These are phyloP conservation scores for Leptoteleia sp. DNA, from an alignment of 1,140 invertebrate species.

Conservation along the genomic window DNA sequence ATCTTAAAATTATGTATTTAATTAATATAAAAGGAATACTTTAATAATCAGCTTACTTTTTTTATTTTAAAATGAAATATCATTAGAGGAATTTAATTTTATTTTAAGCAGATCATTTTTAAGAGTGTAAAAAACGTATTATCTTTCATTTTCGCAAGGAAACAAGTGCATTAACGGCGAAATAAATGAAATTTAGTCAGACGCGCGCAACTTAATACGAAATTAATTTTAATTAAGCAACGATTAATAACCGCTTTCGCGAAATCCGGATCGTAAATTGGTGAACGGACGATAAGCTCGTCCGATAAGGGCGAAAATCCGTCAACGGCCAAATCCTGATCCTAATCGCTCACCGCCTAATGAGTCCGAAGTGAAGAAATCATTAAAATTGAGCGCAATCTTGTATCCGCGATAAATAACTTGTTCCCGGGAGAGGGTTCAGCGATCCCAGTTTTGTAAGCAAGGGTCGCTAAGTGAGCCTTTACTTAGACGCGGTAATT, in stretches of 20 bases:
- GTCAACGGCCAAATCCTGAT: slow-evolving; percentile 9
- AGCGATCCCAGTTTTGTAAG: slow-evolving; percentile 55
- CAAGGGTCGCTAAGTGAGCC: slow-evolving; percentile 57
- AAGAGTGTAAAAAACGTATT: no score
- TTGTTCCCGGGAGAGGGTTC: slow-evolving; percentile 57
- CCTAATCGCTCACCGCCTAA: slow-evolving; percentile 21
- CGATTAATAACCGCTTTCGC: neutral
- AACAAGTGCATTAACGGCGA: no score
- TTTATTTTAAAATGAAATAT: no score
- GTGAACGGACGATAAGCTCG: neutral
- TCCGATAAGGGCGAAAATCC: neutral
- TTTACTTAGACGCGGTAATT: slow-evolving; percentile 61
- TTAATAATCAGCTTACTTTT: no score
- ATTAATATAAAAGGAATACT: no score
- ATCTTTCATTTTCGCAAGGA: no score
- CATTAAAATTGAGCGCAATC: slow-evolving; percentile 39
- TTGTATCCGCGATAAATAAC: slow-evolving; percentile 39
- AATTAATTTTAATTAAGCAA: no score
- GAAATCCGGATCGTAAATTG: slow-evolving; percentile 4
- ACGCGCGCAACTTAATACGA: no score
- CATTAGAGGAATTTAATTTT: no score
- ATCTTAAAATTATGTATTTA: no score
- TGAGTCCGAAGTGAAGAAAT: slow-evolving; percentile 33
- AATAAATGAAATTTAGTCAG: no score
- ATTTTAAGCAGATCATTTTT: no score